A percentile compares a stretch with the other conserved stretches of the same genome.
Conservation (phyloP, 2,888 invertebrate genomes). For the Papilio gigon region DNA sequence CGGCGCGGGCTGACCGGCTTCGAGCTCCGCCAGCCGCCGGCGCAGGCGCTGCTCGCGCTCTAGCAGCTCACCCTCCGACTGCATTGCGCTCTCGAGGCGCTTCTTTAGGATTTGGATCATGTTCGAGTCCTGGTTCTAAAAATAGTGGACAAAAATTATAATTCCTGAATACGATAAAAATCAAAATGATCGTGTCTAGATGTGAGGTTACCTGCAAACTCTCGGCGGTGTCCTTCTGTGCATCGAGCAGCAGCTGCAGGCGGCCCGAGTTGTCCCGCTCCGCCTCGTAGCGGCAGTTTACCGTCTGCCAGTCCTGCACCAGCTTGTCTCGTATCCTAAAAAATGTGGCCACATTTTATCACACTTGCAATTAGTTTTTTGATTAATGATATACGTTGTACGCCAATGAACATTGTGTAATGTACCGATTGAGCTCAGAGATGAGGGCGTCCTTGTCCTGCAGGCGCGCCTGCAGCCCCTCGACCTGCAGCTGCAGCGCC, state of each 20-base stretch:
- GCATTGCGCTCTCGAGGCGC: constrained; percentile 84
- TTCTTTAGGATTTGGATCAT: constrained; percentile 85
- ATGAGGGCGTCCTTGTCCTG: constrained; percentile 76
- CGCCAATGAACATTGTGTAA: not conserved
- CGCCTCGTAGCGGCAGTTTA: constrained; percentile 73
- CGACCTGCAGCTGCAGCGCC: constrained; percentile 63
- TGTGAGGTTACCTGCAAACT: constrained; percentile 62
- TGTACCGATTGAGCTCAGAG: constrained; percentile 70
- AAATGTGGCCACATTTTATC: not conserved
- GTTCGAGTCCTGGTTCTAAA: constrained; percentile 84
- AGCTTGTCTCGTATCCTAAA: constrained; percentile 76
- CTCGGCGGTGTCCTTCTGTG: constrained; percentile 82
- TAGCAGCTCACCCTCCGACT: constrained; percentile 84
- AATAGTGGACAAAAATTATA: not conserved
- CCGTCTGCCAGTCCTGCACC: constrained; percentile 71
- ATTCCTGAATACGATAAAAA: not conserved
- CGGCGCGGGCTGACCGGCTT: constrained; percentile 49
- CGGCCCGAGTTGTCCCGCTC: constrained; percentile 80
- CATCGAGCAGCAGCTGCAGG: constrained; percentile 81
- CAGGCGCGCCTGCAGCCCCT: constrained; percentile 66
- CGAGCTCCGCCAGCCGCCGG: constrained; percentile 68
- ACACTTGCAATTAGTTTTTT: not conserved
- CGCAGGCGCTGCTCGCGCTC: constrained; percentile 81
- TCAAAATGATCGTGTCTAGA: not conserved
- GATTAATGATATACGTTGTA: not conserved